Base-by-base conservation (phyloP, 2,113 vertebrate genomes). In the Dipodomys ordii region DNA sequence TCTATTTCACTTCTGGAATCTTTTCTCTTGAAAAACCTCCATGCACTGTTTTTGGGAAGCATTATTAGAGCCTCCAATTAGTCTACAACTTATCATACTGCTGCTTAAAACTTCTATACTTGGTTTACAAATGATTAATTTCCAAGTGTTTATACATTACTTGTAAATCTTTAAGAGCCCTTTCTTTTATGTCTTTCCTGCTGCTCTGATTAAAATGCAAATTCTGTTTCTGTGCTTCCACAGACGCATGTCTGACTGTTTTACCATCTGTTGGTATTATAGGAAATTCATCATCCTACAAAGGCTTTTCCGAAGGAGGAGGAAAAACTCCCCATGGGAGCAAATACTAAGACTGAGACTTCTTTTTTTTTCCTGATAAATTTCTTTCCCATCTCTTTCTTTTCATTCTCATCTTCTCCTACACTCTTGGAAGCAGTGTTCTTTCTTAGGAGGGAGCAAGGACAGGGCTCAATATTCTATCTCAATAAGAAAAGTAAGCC, bases 201-300 rank as follows among this genome's bases (percentile, higher is more conserved):
- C 46, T 32, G 69, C 30, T 74, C 46, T 60, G 39, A 69, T 39
- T 88, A 94, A 88, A 91, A 92, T n/a, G n/a, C 46, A 93, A 87
- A 93, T 71, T 86, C 57, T 92, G 32, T 81, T 80, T 79, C n/a
- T 72, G 77, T 65, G 74, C 30, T 76, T 91, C 30, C 46, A 68
- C 35, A 81, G 68, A 49, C 20, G 68, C 25, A 60, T 15, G 49
- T 53, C 81, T 87, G 67, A 30, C 46, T 89, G 69, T 74, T 84
- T 64, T 12, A 44, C 90, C 74, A 74, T 44, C 73, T 62, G 46
- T 18, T 30, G 62, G 82, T 22, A 67, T 69, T 64, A 53, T 0
- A 80, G 65, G 78, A 87, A 73, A 85, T n/a, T 53, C 62, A 68
- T 69, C 83, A 89, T 6, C 22, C 13, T 74, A 27, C 23, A 62